Base-by-base conservation (phyloP, 2,113 vertebrate genomes). In the Ochotona princeps region DNA sequence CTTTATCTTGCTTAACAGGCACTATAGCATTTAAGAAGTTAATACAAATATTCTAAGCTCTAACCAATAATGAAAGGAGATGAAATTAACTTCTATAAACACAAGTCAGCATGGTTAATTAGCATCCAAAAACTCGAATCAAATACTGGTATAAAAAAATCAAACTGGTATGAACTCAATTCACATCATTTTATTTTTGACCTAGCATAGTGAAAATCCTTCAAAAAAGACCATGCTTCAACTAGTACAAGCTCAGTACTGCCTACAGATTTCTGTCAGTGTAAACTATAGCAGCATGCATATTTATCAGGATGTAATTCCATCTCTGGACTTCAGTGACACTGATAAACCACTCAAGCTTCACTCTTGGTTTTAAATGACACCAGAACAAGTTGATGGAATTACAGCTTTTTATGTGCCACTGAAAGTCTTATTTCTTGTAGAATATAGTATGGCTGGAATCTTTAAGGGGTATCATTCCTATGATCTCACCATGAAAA, bases 271-370 rank as follows among this genome's bases (percentile, higher is more conserved):
- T 97, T 97, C 90, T 82, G 69, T 90, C 54, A 94, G 60, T 66
- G 25, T 61, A 90, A 94, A 94, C 30, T 94, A 61, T 44, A 97
- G 92, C 49, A 94, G 83, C 89, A 96, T 92, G 69, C 79, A 96
- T 95, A 95, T 96, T 97, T 94, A 97, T 93, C 90, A 97, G 94
- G 91, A 96, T 97, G 96, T 93, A 73, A 96, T 97, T 97, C 97
- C 93, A 96, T 87, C 96, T 95, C 91, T 96, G 94, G 92, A 95
- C 96, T 97, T 96, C 90, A 96, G 75, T 95, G 81, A 97, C 91
- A 92, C 83, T 26, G 79, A 96, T 96, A 96, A 96, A 95, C 91
- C 93, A 96, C 75, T 96, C 94, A 92, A 94, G 49, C 95, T 96
- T 95, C 72, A 94, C 83, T 95, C 86, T 86, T 87, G 81, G 96